Percentiles rank a stretch among this genome's conserved stretches.
Conservation (phyloP, 2,888 invertebrate genomes). For the Shargacucullia verbasci region DNA sequence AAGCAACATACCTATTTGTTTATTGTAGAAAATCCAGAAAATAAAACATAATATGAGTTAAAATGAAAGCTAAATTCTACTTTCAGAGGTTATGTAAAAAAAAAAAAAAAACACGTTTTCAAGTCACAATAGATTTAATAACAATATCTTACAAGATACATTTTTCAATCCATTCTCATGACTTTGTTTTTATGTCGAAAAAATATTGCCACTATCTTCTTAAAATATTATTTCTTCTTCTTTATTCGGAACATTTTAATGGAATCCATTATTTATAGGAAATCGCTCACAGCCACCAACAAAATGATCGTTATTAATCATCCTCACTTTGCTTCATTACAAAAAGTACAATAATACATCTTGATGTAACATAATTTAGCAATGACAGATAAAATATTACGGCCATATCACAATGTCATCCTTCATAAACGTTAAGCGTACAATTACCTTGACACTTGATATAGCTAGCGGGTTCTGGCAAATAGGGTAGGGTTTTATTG, state of each 20-base stretch:
- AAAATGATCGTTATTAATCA: slow-evolving; percentile 2
- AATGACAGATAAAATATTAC: slow-evolving; percentile 43
- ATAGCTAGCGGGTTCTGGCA: slow-evolving; percentile 29
- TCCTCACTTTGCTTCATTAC: slow-evolving; percentile 12
- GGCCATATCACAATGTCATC: slow-evolving; percentile 29
- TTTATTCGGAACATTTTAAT: not conserved
- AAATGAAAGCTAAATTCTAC: not conserved
- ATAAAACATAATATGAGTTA: not conserved
- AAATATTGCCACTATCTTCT: not conserved
- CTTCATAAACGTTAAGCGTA: slow-evolving; percentile 41
- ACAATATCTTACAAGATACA: not conserved
- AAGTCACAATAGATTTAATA: slow-evolving; percentile 3
- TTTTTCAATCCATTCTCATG: not conserved
- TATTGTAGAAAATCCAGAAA: not conserved
- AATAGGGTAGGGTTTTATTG: slow-evolving; percentile 49
- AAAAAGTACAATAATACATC: slow-evolving; percentile 24
- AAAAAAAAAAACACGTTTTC: slow-evolving; percentile 2
- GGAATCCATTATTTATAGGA: not conserved
- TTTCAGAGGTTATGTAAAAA: not conserved
- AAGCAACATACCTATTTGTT: not conserved
- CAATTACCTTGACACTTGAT: slow-evolving; percentile 47
- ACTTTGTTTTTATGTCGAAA: not conserved
- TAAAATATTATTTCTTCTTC: not conserved
- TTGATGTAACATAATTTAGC: slow-evolving; percentile 31
- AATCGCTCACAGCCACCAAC: not conserved